Conservation (phyloP, 2,113 vertebrate species). For the Penelope pileata region DNA sequence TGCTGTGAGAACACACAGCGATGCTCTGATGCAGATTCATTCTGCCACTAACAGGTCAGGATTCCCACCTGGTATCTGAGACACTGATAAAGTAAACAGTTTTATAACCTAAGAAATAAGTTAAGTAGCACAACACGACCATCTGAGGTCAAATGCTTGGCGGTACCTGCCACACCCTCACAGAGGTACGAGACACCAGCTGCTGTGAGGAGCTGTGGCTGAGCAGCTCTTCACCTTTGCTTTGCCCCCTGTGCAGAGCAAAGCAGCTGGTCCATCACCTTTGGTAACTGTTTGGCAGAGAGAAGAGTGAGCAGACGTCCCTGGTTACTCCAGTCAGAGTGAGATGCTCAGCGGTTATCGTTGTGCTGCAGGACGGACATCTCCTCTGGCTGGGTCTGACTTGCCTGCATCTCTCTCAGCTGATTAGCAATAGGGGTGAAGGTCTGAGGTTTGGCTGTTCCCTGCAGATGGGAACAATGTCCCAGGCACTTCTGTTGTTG, state of each 20-base stretch:
- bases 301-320: accelerated
- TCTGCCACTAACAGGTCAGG: neutral
- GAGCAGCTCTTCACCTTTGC: neutral
- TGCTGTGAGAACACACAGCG: neutral
- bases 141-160: neutral
- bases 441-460: neutral
- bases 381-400: neutral
- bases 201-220: neutral
- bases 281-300: neutral
- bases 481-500: conserved; percentile 14
- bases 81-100: neutral
- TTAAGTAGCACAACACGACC: neutral
- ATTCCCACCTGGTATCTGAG: neutral
- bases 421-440: neutral
- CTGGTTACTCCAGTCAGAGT: neutral
- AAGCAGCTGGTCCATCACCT: neutral
- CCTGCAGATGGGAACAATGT: neutral
- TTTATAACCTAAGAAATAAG: neutral
- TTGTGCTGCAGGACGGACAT: neutral
- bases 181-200: neutral
- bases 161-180: neutral
- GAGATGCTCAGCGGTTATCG: accelerated
- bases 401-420: neutral
- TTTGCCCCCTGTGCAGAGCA: neutral
- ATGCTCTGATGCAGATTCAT: neutral